Percentiles rank a stretch among this genome's conserved stretches.
These are phyloP conservation scores for Cricetomys ansorgei DNA, from an alignment of 2,113 vertebrate species.

Conservation along the genomic window DNA sequence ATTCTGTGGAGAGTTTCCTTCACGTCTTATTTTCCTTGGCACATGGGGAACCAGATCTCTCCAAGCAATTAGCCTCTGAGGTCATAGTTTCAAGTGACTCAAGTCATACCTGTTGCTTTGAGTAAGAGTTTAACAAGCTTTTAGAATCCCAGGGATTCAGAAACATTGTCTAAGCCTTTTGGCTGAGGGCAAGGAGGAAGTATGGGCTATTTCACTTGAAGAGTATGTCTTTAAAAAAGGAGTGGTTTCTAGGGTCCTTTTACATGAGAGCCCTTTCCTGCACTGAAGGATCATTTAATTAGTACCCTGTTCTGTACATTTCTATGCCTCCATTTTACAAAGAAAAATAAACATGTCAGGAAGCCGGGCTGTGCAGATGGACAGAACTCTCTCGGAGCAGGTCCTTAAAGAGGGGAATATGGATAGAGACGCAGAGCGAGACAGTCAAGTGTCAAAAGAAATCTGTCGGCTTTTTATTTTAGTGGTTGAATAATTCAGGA, in stretches of 20 bases:
- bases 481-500: conserved; percentile 80
- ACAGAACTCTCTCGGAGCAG: conserved; percentile 71
- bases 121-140: conserved; percentile 50
- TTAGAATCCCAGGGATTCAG: conserved; percentile 33
- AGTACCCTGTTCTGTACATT: conserved; percentile 64
- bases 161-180: conserved; percentile 28
- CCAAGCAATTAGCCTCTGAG: conserved; percentile 47
- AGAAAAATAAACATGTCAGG: conserved; percentile 74
- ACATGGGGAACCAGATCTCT: background rate
- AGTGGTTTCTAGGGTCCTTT: conserved; percentile 26
- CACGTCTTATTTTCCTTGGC: conserved; percentile 68
- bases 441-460: conserved; percentile 82
- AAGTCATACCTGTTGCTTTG: conserved; percentile 65
- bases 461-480: conserved; percentile 75
- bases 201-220: conserved; percentile 46
- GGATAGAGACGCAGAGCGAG: conserved; percentile 65
- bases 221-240: conserved; percentile 40
- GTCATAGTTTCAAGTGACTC: conserved; percentile 64
- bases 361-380: conserved; percentile 70
- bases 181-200: background rate
- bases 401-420: conserved; percentile 67
- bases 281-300: conserved; percentile 70
- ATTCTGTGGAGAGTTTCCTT: conserved; percentile 57
- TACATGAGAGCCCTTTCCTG: conserved; percentile 23
- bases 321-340: conserved; percentile 69